Conservation (phyloP, 2,797 vertebrate species). For the Euthynnus affinis region DNA sequence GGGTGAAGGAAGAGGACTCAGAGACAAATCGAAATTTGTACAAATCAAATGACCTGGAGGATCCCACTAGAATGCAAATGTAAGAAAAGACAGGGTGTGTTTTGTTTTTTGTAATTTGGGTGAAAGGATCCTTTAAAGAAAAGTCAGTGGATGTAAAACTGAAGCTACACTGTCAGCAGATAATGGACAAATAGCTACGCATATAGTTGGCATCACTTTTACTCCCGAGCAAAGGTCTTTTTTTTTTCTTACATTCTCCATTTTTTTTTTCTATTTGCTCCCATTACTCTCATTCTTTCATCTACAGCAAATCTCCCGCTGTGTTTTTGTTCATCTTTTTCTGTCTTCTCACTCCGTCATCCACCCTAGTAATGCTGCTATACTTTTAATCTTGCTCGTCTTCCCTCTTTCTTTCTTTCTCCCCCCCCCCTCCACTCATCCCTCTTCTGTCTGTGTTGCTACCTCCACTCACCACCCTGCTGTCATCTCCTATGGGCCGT, state of each 20-base stretch:
- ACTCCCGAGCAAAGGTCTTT: not conserved
- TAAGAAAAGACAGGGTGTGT: too few relatives aligned
- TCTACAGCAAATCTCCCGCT: constrained; percentile 27
- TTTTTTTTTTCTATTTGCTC: constrained; percentile 19
- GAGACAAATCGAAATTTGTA: too few relatives aligned
- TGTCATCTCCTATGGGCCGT: constrained; percentile 62
- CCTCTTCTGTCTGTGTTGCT: constrained; percentile 30
- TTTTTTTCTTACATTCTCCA: not conserved
- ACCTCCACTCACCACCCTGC: constrained; percentile 54
- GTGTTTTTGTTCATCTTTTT: constrained; percentile 44
- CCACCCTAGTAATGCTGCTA: not conserved
- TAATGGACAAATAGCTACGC: not conserved
- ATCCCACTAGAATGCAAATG: too few relatives aligned
- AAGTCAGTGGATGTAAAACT: not conserved
- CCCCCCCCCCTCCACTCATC: constrained; percentile 9
- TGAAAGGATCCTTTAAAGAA: constrained; percentile 4
- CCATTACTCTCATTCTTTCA: constrained; percentile 30
- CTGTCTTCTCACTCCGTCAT: not conserved
- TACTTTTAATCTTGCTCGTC: constrained; percentile 31
- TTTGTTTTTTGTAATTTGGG: not conserved
- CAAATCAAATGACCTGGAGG: not conserved
- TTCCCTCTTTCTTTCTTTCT: constrained; percentile 22
- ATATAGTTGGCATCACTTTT: not conserved
- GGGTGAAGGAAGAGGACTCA: too few relatives aligned
- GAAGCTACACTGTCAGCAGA: not conserved